phyloP scores from a whole-genome alignment of 64 coral and sea anemone genomes.

The Stichodactyla mertensii region DNA sequence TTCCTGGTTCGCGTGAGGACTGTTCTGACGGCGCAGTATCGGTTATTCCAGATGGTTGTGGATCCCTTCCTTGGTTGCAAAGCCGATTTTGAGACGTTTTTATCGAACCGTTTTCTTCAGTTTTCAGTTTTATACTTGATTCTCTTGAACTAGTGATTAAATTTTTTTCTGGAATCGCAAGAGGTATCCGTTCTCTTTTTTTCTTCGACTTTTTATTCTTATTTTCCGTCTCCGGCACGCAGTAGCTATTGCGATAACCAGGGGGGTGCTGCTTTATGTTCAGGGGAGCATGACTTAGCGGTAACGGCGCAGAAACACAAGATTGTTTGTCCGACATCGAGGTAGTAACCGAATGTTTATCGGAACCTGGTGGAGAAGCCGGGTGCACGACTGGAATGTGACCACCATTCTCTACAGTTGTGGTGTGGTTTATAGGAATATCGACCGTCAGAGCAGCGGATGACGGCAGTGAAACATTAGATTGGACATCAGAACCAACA shows the following conservation, averaged over 20 bases:
- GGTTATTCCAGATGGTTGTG: no score
- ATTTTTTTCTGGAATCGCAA: conserved; percentile 59
- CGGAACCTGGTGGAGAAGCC: conserved; percentile 19
- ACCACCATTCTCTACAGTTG: background rate
- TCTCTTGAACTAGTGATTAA: conserved; percentile 42
- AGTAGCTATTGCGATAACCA: conserved; percentile 62
- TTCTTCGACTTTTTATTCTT: conserved; percentile 3
- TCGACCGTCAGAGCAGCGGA: conserved; percentile 72
- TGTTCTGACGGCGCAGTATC: conserved; percentile 8
- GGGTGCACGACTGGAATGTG: background rate
- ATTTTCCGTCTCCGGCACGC: conserved; percentile 15
- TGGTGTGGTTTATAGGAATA: background rate
- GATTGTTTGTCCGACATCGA: conserved; percentile 78
- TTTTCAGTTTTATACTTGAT: conserved; percentile 23
- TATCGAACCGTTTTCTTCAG: background rate
- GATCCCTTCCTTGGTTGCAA: background rate
- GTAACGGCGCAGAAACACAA: conserved; percentile 70
- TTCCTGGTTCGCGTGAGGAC: background rate
- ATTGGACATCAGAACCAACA: conserved; percentile 52
- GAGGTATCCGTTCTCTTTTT: conserved; percentile 34
- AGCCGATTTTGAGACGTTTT: background rate
- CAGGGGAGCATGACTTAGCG: conserved; percentile 38
- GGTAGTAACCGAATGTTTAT: conserved; percentile 26
- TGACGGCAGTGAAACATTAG: conserved; percentile 83
- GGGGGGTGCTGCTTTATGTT: conserved; percentile 39